A percentile compares a stretch with the other conserved stretches of the same genome.
Evolutionary conservation across 2,797 vertebrate genomes (phyloP).

Genomic region (Protonibea diacanthus): DNA sequence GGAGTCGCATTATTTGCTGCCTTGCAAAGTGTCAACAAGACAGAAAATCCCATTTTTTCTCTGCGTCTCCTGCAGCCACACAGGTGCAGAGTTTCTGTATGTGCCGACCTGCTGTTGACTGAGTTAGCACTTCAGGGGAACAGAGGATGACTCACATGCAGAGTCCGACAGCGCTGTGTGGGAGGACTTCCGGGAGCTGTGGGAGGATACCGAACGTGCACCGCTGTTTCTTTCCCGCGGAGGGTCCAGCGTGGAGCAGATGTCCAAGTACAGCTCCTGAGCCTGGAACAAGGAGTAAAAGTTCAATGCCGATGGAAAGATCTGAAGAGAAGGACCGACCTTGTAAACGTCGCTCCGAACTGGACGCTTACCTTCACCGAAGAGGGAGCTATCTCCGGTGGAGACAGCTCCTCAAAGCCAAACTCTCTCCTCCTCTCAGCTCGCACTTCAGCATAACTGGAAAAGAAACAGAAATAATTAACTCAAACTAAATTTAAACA

Average conservation of each 20-base stretch:
- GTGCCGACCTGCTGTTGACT: conserved; percentile 49
- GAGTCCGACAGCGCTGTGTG: conserved; percentile 86
- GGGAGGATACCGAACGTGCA: conserved; percentile 85
- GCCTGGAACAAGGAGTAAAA: conserved; percentile 78
- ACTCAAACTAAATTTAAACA: not conserved
- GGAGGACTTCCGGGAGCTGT: conserved; percentile 87
- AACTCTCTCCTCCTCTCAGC: conserved; percentile 86
- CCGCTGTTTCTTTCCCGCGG: conserved; percentile 77
- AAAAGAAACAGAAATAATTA: conserved; percentile 11
- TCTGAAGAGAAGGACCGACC: conserved; percentile 6
- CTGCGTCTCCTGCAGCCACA: conserved; percentile 9
- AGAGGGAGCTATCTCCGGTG: conserved; percentile 80
- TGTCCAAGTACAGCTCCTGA: conserved; percentile 85
- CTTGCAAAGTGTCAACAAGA: conserved; percentile 4
- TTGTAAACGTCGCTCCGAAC: not conserved
- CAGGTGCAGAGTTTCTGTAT: conserved; percentile 28
- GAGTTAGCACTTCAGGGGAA: conserved; percentile 53
- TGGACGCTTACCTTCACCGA: conserved; percentile 80
- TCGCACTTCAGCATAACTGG: conserved; percentile 88
- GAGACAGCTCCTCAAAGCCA: conserved; percentile 84
- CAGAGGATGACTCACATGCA: conserved; percentile 82
- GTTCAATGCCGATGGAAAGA: conserved; percentile 10
- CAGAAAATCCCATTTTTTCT: conserved; percentile 7
- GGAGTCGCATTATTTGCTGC: conserved; percentile 6
- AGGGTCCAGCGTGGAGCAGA: conserved; percentile 80